Percentiles rank a stretch among this genome's conserved stretches.
Evolutionary conservation across 1,140 invertebrate species (phyloP).

Genomic region (Gryllus bimaculatus): DNA sequence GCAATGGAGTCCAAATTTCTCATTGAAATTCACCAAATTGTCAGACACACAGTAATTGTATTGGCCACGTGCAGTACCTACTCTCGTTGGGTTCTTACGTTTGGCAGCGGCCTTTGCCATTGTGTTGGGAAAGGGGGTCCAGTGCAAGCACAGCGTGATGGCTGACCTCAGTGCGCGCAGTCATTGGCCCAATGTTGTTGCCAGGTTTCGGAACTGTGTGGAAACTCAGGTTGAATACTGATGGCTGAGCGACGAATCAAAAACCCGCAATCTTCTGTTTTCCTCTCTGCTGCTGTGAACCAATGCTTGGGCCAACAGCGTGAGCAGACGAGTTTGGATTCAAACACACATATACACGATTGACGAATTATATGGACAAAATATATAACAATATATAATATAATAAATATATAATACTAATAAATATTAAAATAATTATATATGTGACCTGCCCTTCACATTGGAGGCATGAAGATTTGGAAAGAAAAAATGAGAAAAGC

Average conservation of each 20-base stretch:
- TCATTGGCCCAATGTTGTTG: background rate
- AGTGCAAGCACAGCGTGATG: background rate
- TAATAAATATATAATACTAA: slow-evolving; percentile 9
- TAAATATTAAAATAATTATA: slow-evolving; percentile 12
- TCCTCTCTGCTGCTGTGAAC: slow-evolving; percentile 10
- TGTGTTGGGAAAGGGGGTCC: background rate
- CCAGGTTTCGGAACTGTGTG: slow-evolving; percentile 11
- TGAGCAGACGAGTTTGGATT: background rate
- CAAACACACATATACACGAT: slow-evolving; percentile 4
- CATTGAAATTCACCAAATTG: no score
- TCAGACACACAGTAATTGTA: no score
- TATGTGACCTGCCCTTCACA: slow-evolving; percentile 13
- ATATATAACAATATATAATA: slow-evolving; percentile 15
- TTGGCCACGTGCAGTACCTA: no score
- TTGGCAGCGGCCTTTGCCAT: background rate
- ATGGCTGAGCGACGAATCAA: background rate
- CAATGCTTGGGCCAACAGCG: slow-evolving; percentile 8
- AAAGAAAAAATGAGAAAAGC: slow-evolving; percentile 10
- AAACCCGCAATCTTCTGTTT: slow-evolving; percentile 12
- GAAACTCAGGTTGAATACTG: slow-evolving; percentile 14
- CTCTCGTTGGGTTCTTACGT: background rate
- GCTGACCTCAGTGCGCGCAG: background rate
- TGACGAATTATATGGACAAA: slow-evolving; percentile 9
- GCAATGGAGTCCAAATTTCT: background rate
- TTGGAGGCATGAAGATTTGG: slow-evolving; percentile 8